phyloP scores from a whole-genome alignment of 2,888 invertebrate species.

The Acanthococcus lagerstroemiae region DNA sequence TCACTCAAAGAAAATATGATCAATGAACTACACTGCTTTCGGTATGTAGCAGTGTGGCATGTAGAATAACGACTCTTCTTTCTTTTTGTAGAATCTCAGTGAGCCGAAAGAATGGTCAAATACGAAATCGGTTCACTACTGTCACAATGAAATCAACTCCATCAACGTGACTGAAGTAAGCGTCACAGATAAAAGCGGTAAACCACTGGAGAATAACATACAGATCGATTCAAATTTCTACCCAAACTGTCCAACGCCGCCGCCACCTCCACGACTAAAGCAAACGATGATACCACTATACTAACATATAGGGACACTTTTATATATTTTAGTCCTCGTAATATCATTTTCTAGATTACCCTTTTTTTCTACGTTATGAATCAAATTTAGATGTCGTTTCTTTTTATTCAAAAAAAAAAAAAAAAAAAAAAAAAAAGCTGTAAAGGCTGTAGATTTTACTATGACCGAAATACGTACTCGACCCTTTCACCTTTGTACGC shows the following conservation, averaged over 20 bases:
- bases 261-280: background rate
- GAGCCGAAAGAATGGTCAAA: background rate
- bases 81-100: too few species aligned
- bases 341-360: background rate
- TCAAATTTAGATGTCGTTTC: too few species aligned
- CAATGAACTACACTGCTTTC: too few species aligned
- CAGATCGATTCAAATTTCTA: background rate
- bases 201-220: background rate
- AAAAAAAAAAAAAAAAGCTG: background rate
- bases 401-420: background rate
- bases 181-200: background rate
- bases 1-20: too few species aligned
- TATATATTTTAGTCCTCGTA: background rate
- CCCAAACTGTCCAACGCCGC: slow-evolving; percentile 11
- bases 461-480: too few species aligned
- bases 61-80: too few species aligned
- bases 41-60: too few species aligned
- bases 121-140: slow-evolving; percentile 2
- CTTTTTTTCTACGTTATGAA: too few species aligned
- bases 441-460: background rate
- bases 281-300: background rate
- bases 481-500: too few species aligned
- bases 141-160: background rate
- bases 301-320: background rate
- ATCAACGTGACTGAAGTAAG: background rate